Evolutionary conservation across 1,140 invertebrate species (phyloP).

Genomic region (Pantala flavescens): DNA sequence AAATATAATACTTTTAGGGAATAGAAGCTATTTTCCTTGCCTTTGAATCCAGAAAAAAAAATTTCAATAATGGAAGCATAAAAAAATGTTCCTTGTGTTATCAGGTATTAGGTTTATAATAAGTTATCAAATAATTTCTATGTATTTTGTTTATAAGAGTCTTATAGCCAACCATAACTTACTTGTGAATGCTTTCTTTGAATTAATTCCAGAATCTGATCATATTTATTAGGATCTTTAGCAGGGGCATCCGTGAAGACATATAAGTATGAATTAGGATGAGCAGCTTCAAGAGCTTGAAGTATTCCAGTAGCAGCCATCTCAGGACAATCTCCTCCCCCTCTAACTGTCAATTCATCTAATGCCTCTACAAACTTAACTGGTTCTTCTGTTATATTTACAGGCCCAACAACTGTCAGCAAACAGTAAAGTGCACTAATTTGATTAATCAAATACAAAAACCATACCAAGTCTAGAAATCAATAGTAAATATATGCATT

Average conservation of each 20-base stretch:
- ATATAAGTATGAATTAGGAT: slow-evolving; percentile 58
- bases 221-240: slow-evolving; percentile 50
- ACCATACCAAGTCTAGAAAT: no score
- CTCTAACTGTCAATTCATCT: slow-evolving; percentile 47
- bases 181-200: slow-evolving; percentile 62
- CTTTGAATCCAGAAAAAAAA: no score
- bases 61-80: no score
- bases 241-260: slow-evolving; percentile 67
- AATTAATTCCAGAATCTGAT: slow-evolving; percentile 51
- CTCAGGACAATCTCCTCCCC: slow-evolving; percentile 67
- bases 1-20: no score
- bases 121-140: no score
- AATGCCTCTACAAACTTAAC: slow-evolving; percentile 45
- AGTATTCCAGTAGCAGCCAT: slow-evolving; percentile 53
- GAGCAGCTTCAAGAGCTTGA: slow-evolving; percentile 48
- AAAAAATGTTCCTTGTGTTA: no score
- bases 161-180: slow-evolving; percentile 19
- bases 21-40: no score
- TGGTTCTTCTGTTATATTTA: slow-evolving; percentile 48
- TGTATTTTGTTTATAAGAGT: no score
- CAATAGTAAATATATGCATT: no score
- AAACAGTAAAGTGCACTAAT: slow-evolving; percentile 15
- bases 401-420: slow-evolving; percentile 47
- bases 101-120: no score
- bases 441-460: no score